phyloP scores from a whole-genome alignment of 2,888 invertebrate species.

The Nemotelus nigrinus region DNA sequence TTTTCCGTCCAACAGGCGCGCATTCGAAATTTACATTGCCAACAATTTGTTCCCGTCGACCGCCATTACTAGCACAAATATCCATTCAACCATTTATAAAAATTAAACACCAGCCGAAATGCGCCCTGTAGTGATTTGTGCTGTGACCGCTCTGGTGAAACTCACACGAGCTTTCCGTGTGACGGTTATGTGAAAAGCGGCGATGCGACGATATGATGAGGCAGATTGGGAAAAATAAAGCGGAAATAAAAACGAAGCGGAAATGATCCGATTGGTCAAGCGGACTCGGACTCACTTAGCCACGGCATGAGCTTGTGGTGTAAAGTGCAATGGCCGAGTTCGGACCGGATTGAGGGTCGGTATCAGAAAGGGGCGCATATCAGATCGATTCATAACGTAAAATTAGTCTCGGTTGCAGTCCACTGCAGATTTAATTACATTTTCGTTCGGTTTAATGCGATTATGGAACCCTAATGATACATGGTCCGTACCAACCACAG shows the following conservation, averaged over 20 bases:
- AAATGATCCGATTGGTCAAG: conserved; percentile 36
- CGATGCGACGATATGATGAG: conserved; percentile 3
- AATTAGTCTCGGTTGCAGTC: conserved; percentile 45
- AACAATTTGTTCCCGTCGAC: conserved; percentile 14
- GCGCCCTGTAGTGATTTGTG: conserved; percentile 6
- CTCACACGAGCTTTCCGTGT: not conserved
- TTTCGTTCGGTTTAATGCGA: conserved; percentile 49
- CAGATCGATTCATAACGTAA: conserved; percentile 40
- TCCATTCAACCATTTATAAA: conserved; percentile 17
- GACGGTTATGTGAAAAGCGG: conserved; percentile 1
- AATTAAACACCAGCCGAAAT: conserved; percentile 24
- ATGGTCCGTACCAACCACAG: conserved; percentile 42
- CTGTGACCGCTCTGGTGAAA: conserved; percentile 1
- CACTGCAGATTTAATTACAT: conserved; percentile 51
- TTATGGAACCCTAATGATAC: conserved; percentile 47
- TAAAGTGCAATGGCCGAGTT: too few species aligned
- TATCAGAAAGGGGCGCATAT: conserved; percentile 1
- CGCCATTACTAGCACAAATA: conserved; percentile 17
- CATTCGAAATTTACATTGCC: conserved; percentile 16
- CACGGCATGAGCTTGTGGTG: too few species aligned
- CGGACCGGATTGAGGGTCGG: not conserved
- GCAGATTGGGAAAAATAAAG: conserved; percentile 20
- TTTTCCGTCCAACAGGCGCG: not conserved
- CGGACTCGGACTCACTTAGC: not conserved
- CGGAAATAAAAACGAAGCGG: conserved; percentile 38